Evolutionary conservation across 2,797 vertebrate genomes (phyloP).

Genomic region (Pogoniulus pusillus): DNA sequence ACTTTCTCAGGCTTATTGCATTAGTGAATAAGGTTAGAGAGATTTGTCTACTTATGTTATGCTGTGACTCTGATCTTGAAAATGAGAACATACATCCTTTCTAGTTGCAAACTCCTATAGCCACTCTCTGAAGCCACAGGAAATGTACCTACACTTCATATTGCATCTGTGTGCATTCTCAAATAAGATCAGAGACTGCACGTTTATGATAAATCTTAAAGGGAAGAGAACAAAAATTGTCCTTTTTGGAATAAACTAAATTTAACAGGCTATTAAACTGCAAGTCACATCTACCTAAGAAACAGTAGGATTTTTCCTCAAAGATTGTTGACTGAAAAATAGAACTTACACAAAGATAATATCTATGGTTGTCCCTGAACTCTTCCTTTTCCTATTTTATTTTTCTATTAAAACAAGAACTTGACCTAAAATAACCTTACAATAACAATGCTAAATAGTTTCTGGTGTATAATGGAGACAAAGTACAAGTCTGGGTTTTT

Average conservation of each 20-base stretch:
- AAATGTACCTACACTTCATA: neutral
- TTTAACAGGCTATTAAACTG: neutral
- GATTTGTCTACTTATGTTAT: neutral
- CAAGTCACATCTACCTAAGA: neutral
- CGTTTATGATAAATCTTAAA: neutral
- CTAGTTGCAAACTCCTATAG: neutral
- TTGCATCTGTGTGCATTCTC: neutral
- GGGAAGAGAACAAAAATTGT: neutral
- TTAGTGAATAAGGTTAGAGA: too few species aligned
- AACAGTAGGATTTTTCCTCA: neutral
- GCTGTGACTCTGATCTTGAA: neutral
- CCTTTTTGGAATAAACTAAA: neutral
- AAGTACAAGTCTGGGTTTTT: slow-evolving; percentile 38
- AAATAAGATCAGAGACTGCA: neutral
- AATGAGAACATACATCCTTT: neutral
- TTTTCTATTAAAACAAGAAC: slow-evolving; percentile 59
- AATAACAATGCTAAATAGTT: slow-evolving; percentile 67
- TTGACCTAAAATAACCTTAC: slow-evolving; percentile 71
- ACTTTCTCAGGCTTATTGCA: too few species aligned
- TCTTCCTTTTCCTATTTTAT: slow-evolving; percentile 63
- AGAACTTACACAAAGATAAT: slow-evolving; percentile 35
- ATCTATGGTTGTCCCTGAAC: slow-evolving; percentile 61
- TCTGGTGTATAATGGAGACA: slow-evolving; percentile 62
- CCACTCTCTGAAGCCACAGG: neutral
- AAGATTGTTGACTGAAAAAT: slow-evolving; percentile 46